These are phyloP conservation scores for Tylochromis polylepis DNA, from an alignment of 2,113 vertebrate genomes.

Conservation along the genomic window DNA sequence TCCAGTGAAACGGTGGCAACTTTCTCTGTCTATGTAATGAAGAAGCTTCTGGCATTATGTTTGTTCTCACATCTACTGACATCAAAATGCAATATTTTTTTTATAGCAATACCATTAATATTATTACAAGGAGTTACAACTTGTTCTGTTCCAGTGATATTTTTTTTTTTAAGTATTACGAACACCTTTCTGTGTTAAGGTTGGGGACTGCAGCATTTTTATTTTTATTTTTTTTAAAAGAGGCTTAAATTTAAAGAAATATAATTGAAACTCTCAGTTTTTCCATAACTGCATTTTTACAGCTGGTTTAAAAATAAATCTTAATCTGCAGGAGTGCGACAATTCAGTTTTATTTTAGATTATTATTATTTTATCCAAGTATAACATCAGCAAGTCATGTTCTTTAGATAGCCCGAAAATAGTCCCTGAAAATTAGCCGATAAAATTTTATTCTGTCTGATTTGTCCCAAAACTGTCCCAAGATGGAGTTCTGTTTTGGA, in stretches of 20 bases:
- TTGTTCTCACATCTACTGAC: constrained; percentile 59
- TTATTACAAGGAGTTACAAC: constrained; percentile 2
- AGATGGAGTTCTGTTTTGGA: neutral
- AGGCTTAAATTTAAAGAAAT: neutral
- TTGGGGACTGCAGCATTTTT: neutral
- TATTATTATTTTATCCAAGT: neutral
- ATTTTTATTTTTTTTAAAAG: neutral
- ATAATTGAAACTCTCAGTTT: neutral
- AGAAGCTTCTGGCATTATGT: constrained; percentile 65
- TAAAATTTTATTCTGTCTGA: neutral
- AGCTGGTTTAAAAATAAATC: too few species aligned
- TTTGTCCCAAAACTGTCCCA: neutral
- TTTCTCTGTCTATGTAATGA: constrained; percentile 65
- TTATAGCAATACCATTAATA: constrained; percentile 23
- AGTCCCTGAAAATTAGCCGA: neutral
- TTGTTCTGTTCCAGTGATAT: neutral
- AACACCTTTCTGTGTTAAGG: neutral
- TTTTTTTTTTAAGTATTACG: neutral
- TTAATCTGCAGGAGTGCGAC: neutral
- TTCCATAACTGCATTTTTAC: neutral
- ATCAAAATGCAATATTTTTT: constrained; percentile 38
- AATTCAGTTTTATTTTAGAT: neutral
- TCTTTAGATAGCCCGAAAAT: neutral
- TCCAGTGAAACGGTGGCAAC: constrained; percentile 69
- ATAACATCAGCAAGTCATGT: neutral